Evolutionary conservation across 2,888 invertebrate genomes (phyloP).

Genomic region (Spilarctia lutea): DNA sequence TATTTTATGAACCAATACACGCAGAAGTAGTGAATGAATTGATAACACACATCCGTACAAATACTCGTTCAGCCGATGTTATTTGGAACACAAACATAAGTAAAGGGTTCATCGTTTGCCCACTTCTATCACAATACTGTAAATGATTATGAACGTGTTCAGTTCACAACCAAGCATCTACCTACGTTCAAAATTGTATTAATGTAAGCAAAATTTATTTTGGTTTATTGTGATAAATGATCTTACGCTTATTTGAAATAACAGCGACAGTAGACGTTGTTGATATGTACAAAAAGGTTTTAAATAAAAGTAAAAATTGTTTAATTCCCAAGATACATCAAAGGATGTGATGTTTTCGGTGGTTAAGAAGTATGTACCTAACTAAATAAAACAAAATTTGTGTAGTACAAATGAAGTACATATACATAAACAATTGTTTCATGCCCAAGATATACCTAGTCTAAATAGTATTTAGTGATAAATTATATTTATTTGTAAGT

Average conservation of each 20-base stretch:
- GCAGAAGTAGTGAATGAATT: slow-evolving; percentile 25
- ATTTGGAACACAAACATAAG: slow-evolving; percentile 15
- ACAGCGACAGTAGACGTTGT: neutral
- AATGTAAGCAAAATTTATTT: neutral
- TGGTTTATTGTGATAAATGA: neutral
- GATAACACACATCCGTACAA: slow-evolving; percentile 18
- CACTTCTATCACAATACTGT: slow-evolving; percentile 10
- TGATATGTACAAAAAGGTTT: neutral
- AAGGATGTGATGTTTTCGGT: too few species aligned
- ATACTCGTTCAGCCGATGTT: slow-evolving; percentile 12
- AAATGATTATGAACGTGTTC: neutral
- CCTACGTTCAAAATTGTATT: neutral
- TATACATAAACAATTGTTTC: too few species aligned
- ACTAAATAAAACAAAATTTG: too few species aligned
- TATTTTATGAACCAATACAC: slow-evolving; percentile 12
- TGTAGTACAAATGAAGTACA: too few species aligned
- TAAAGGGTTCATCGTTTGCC: slow-evolving; percentile 12
- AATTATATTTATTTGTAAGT: too few species aligned
- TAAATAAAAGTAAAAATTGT: neutral
- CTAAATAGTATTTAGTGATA: too few species aligned
- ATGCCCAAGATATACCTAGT: too few species aligned
- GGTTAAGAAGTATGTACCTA: too few species aligned
- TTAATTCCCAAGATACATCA: too few species aligned
- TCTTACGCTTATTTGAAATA: neutral
- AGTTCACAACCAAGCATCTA: neutral